Conservation (phyloP, 2,113 vertebrate genomes). For the Antigone vipio region DNA sequence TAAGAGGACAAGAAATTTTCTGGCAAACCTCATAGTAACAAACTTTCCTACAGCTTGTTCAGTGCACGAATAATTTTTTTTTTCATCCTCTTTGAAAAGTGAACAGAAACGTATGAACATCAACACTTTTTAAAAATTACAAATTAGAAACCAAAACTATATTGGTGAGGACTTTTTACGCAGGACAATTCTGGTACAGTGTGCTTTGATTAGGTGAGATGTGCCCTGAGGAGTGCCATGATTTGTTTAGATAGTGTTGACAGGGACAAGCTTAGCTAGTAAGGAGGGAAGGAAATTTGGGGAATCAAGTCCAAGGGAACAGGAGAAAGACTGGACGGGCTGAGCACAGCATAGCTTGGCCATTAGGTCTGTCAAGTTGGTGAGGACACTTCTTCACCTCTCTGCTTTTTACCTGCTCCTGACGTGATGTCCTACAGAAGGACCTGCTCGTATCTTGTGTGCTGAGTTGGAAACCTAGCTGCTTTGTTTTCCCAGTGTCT, state of each 20-base stretch:
- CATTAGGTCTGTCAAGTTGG: neutral
- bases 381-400: neutral
- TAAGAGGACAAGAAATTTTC: neutral
- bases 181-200: neutral
- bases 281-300: neutral
- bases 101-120: neutral
- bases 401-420: neutral
- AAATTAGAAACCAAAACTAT: neutral
- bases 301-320: neutral
- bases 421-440: neutral
- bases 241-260: neutral
- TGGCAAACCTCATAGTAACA: neutral
- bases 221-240: neutral
- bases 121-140: neutral
- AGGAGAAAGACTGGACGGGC: neutral
- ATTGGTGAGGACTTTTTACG: neutral
- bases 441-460: neutral
- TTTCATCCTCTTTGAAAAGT: neutral
- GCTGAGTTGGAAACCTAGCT: neutral
- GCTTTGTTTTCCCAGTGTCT: neutral
- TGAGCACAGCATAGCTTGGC: neutral
- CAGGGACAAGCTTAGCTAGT: neutral
- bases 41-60: neutral
- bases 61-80: neutral
- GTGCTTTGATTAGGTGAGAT: neutral